Evolutionary conservation across 2,888 invertebrate genomes (phyloP), one percentile per base, ranked within the genome.

Genomic region (Drosophila tanythrix): DNA sequence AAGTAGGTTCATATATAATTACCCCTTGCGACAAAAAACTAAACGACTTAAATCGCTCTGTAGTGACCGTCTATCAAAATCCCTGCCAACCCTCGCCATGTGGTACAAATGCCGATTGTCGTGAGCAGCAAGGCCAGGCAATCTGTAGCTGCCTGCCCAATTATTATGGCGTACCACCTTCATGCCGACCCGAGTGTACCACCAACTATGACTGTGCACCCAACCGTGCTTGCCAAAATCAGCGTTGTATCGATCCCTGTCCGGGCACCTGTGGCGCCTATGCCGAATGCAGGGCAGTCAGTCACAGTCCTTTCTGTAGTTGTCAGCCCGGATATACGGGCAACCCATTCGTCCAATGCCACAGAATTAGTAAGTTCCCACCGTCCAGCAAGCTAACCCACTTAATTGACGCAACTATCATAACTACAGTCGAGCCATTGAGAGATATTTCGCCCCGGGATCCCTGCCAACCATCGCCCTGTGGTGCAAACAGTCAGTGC

Each of bases 211-310:
- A 97, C 91, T 97, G 97, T 93, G 93, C 95, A 10, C 94, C 95
- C 40, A 95, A 95, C 79, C 95, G 95, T 89, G 96, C 97, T 21
- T 97, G 97, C 89, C 95, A 95, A 83, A 96, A 96, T 91, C 96
- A 96, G 86, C 96, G 96, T 93, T 97, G 97, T 91, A 93, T 95
- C 56, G 95, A 97, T 93, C 97, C 97, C 25, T 97, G 96, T 85
- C 95, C 94, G 53, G 97, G 96, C 70, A 95, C 96, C 21, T 97
- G 97, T 92, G 97, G 97, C 33, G 92, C 95, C 11, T 94, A 94
- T 85, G 96, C 97, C 10, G 92, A 94, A 57, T 97, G 97, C 91
- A 95, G 95, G 87, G 96, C 96, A 27, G 94, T 96, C 5, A 96
- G 96, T 91, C 97, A 97, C 90, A 96, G 95, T 92, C 96, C 97